Conservation (phyloP, 2,113 vertebrate species). For the Sula dactylatra region DNA sequence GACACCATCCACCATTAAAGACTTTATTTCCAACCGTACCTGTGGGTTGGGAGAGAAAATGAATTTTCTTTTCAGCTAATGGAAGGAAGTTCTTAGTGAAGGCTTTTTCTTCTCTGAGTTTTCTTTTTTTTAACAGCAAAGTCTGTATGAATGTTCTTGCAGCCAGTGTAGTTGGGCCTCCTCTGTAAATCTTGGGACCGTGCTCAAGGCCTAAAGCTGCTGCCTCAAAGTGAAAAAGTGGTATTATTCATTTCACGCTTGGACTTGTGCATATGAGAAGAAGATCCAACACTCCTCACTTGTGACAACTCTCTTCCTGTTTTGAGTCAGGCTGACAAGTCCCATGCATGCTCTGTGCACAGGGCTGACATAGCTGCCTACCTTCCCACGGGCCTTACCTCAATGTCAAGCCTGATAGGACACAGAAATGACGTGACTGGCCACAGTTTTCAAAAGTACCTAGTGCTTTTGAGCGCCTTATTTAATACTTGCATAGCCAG, state of each 20-base stretch:
- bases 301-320: background rate
- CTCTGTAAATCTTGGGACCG: background rate
- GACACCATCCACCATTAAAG: background rate
- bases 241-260: slow-evolving; percentile 13
- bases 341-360: background rate
- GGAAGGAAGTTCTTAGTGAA: background rate
- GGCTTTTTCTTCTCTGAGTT: background rate
- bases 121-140: background rate
- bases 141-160: background rate
- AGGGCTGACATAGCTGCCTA: background rate
- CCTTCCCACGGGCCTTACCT: background rate
- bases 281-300: background rate
- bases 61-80: background rate
- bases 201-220: background rate
- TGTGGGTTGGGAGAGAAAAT: background rate
- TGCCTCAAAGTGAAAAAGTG: slow-evolving; percentile 9
- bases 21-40: background rate
- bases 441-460: background rate
- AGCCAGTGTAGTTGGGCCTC: background rate
- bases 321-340: slow-evolving; percentile 7
- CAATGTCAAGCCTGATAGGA: background rate
- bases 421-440: background rate
- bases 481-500: background rate
- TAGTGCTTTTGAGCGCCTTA: background rate
- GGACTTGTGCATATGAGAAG: background rate